These are phyloP conservation scores for Meles meles DNA, from an alignment of 2,113 vertebrate species.

Conservation along the genomic window DNA sequence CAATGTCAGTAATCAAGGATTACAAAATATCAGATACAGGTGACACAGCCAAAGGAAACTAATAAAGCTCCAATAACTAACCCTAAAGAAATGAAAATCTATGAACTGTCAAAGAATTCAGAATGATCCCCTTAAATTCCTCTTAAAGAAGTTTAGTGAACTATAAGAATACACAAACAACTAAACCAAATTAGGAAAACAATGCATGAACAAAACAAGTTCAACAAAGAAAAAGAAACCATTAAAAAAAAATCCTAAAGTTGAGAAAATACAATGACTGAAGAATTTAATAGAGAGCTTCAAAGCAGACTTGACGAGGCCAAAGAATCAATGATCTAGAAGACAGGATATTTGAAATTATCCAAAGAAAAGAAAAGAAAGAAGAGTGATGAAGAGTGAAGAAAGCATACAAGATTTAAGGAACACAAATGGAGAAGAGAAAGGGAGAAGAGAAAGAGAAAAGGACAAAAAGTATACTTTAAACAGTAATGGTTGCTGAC, in stretches of 20 bases:
- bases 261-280: not conserved
- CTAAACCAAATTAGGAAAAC: not conserved
- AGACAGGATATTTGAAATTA: not conserved
- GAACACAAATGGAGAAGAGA: not conserved
- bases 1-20: not conserved
- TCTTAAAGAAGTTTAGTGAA: not conserved
- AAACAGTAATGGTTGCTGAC: not conserved
- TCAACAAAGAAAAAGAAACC: not conserved
- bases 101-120: not conserved
- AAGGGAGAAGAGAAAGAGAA: not conserved
- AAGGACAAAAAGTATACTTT: not conserved
- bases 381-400: not conserved
- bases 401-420: not conserved
- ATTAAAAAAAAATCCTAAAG: not conserved
- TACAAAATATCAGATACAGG: not conserved
- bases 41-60: not conserved
- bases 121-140: not conserved
- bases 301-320: not conserved
- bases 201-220: not conserved
- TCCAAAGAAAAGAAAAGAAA: not conserved
- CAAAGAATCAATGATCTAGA: not conserved
- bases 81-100: not conserved
- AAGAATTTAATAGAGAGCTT: not conserved
- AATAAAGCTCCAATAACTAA: too few relatives aligned
- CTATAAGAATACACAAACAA: not conserved